Conservation (phyloP, 1,140 invertebrate species). For the Zaprionus kolodkinae region DNA sequence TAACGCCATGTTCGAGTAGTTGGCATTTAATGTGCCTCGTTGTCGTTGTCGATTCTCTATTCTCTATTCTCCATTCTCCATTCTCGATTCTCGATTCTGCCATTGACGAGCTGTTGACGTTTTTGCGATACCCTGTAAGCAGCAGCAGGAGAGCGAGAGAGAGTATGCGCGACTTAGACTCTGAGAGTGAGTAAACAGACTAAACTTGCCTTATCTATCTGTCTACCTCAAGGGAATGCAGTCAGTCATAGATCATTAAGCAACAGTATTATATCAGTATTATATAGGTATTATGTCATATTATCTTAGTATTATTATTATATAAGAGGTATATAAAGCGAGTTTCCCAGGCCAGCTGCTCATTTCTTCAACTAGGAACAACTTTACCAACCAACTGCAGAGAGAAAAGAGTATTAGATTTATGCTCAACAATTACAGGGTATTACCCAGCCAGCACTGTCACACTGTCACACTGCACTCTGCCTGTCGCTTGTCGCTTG, state of each 20-base stretch:
- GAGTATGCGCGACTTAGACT: not conserved
- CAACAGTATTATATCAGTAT: too few relatives aligned
- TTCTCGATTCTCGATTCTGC: slow-evolving; percentile 13
- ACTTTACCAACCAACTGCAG: too few relatives aligned
- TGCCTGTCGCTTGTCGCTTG: slow-evolving; percentile 7
- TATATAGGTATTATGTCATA: too few relatives aligned
- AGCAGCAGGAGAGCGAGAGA: not conserved
- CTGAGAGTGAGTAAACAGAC: not conserved
- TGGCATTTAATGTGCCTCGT: slow-evolving; percentile 71
- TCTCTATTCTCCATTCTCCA: not conserved
- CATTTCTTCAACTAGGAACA: too few relatives aligned
- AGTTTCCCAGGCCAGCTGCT: too few relatives aligned
- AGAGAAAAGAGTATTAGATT: too few relatives aligned
- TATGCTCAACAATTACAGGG: not conserved
- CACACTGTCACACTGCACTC: not conserved
- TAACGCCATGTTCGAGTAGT: slow-evolving; percentile 54
- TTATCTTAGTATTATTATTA: too few relatives aligned
- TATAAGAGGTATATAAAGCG: too few relatives aligned
- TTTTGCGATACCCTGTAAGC: slow-evolving; percentile 16
- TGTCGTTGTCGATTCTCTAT: slow-evolving; percentile 9
- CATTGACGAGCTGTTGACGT: slow-evolving; percentile 60
- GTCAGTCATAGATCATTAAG: too few relatives aligned
- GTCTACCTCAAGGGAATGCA: not conserved
- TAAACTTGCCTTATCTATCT: not conserved
- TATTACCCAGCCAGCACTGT: not conserved